Percentiles rank a stretch among this genome's conserved stretches.
phyloP scores from a whole-genome alignment of 2,888 invertebrate genomes.

The Euphydryas editha region DNA sequence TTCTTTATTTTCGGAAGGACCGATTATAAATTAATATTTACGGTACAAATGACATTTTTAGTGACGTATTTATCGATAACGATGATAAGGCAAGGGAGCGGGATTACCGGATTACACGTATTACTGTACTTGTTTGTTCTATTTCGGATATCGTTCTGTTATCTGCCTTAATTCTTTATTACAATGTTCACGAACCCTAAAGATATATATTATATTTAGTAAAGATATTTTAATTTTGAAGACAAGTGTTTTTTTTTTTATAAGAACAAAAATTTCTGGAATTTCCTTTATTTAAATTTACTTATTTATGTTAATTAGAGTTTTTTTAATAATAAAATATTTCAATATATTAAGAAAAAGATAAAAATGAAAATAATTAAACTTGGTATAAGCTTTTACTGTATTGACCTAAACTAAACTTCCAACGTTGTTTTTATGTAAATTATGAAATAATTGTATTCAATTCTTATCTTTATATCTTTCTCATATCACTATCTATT shows the following conservation, averaged over 20 bases:
- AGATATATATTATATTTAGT: not conserved
- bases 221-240: not conserved
- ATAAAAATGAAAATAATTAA: too few relatives aligned
- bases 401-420: not conserved
- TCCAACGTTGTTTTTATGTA: not conserved
- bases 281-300: too few relatives aligned
- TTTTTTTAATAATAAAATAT: too few relatives aligned
- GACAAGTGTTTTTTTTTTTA: not conserved
- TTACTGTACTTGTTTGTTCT: slow-evolving; percentile 59
- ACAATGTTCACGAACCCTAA: slow-evolving; percentile 5
- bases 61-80: slow-evolving; percentile 23
- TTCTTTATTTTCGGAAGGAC: not conserved
- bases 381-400: too few relatives aligned
- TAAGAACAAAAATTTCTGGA: too few relatives aligned
- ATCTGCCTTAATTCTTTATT: slow-evolving; percentile 25
- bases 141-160: slow-evolving; percentile 51
- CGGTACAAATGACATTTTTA: slow-evolving; percentile 1
- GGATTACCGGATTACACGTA: slow-evolving; percentile 66
- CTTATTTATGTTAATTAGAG: too few relatives aligned
- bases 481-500: not conserved
- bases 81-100: slow-evolving; percentile 37
- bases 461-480: not conserved
- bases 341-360: too few relatives aligned
- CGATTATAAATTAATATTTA: slow-evolving; percentile 12
- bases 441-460: not conserved